Conservation (phyloP, 2,113 vertebrate species). For the Conger conger region DNA sequence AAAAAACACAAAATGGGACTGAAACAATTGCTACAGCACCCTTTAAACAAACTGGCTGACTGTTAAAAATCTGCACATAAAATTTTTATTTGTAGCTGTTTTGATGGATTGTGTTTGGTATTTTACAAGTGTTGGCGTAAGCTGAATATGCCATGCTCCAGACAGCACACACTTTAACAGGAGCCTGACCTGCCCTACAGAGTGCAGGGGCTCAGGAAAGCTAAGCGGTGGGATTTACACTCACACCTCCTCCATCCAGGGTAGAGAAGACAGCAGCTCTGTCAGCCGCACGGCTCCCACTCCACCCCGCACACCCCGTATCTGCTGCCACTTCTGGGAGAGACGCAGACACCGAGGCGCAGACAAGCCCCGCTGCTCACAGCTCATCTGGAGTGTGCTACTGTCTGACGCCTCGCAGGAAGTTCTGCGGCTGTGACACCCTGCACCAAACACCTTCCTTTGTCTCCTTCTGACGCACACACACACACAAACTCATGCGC, state of each 20-base stretch:
- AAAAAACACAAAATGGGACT: conserved; percentile 11
- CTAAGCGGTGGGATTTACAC: conserved; percentile 12
- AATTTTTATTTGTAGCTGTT: conserved; percentile 11
- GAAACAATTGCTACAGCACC: conserved; percentile 22
- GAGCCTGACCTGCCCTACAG: not conserved
- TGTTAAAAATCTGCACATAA: conserved; percentile 22
- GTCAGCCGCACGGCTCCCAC: not conserved
- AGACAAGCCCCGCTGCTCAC: conserved; percentile 38
- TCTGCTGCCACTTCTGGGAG: not conserved
- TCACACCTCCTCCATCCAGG: conserved; percentile 22
- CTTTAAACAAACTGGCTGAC: not conserved
- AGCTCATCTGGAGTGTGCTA: conserved; percentile 57
- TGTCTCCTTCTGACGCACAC: conserved; percentile 14
- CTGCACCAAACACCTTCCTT: not conserved
- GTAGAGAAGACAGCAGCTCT: not conserved
- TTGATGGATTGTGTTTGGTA: conserved; percentile 13
- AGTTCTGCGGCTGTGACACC: conserved; percentile 28
- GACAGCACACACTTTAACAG: not conserved
- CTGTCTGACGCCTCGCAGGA: conserved; percentile 46
- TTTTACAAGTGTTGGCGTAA: conserved; percentile 35
- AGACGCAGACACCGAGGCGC: conserved; percentile 17
- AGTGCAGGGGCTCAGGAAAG: not conserved
- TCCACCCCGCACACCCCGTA: not conserved
- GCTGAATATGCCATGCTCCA: not conserved
- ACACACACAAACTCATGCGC: not conserved